phyloP scores from a whole-genome alignment of 2,797 vertebrate genomes.

The Manis pentadactyla region DNA sequence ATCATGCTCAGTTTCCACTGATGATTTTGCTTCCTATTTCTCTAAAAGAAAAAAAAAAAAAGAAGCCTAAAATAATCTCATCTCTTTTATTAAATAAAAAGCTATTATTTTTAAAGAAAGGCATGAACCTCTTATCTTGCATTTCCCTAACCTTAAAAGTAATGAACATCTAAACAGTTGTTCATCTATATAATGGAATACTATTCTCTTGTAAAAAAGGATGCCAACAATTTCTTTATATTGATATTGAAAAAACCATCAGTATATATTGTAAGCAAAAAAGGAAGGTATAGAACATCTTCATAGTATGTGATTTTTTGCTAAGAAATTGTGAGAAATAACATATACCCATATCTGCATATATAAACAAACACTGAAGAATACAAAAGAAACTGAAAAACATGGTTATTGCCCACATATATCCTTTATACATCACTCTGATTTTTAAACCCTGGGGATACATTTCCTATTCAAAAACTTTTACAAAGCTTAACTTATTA shows the following conservation, averaged over 20 bases:
- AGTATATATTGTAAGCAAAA: not conserved
- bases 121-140: not conserved
- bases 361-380: not conserved
- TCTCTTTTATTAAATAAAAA: not conserved
- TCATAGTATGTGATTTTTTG: not conserved
- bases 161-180: not conserved
- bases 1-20: not conserved
- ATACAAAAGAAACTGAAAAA: not conserved
- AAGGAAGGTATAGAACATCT: not conserved
- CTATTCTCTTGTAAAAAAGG: not conserved
- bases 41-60: not conserved
- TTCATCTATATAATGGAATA: not conserved
- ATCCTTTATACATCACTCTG: not conserved
- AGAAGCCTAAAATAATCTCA: not conserved
- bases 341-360: not conserved
- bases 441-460: not conserved
- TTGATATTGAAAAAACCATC: not conserved
- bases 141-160: not conserved
- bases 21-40: not conserved
- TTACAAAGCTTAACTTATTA: not conserved
- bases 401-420: not conserved
- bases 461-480: not conserved
- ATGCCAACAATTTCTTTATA: not conserved
- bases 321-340: not conserved
- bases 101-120: not conserved